Evolutionary conservation across 2,888 invertebrate species (phyloP).

Genomic region (Sussaba pulchella): DNA sequence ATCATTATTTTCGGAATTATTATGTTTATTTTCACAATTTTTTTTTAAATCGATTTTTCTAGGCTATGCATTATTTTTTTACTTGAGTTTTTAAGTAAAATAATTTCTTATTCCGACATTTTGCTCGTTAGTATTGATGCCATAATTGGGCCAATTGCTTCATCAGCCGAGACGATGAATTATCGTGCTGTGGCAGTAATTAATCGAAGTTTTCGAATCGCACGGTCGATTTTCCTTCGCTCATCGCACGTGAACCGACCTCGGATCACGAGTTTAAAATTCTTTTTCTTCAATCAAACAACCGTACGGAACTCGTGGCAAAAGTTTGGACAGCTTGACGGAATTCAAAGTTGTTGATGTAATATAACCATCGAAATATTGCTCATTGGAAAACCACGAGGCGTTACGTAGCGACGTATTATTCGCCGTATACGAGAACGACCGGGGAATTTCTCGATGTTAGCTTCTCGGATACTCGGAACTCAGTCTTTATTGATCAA

Average conservation of each 20-base stretch:
- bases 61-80: too few relatives aligned
- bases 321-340: constrained; percentile 49
- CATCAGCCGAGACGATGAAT: background rate
- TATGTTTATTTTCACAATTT: too few relatives aligned
- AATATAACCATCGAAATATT: constrained; percentile 52
- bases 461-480: constrained; percentile 42
- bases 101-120: too few relatives aligned
- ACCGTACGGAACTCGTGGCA: constrained; percentile 7
- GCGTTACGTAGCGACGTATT: too few relatives aligned
- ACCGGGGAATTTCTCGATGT: constrained; percentile 17
- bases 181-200: background rate
- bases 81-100: too few relatives aligned
- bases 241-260: background rate
- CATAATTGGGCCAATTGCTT: background rate
- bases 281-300: constrained; percentile 35
- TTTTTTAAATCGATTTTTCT: too few relatives aligned
- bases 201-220: background rate
- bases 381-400: constrained; percentile 37
- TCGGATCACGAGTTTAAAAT: constrained; percentile 11
- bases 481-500: constrained; percentile 79
- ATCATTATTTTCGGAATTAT: too few relatives aligned
- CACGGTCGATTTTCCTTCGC: constrained; percentile 1
- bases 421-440: background rate
- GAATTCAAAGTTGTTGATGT: constrained; percentile 39
- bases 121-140: background rate